Base-by-base conservation (phyloP, 2,888 invertebrate genomes). In the Macropis europaea region DNA sequence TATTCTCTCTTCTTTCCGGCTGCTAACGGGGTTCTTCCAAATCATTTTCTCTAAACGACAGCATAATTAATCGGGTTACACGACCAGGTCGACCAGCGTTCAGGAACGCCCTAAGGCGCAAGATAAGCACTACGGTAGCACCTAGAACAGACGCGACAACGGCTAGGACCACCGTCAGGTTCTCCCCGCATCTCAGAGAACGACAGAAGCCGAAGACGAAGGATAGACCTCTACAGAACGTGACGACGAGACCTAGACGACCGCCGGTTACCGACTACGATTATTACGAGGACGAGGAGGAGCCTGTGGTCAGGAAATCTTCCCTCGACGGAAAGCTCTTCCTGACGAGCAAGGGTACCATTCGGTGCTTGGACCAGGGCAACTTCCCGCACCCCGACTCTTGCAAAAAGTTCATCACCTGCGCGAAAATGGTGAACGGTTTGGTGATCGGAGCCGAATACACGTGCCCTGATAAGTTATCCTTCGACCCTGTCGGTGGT, bases 381-480 rank as follows among this genome's bases (percentile, higher is more conserved):
- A 97, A 96, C 89, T 97, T 97, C 90, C 95, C 97, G 0, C 97
- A 97, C 91, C 97, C 97, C 1, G 92, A 94, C 13, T 97, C 96
- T 0, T 97, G 97, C 90, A 95, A 95, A 90, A 97, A 97, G 90
- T 97, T 97, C 89, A 97, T 97, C 83, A 96, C 96, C 17, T 97
- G 97, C 90, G 96, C 97, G 24, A 93, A 93, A 88, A 94, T 95
- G 91, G 96, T 96, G 78, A 94, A 93, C 84, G 95, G 94, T 11
- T 93, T 93, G 13, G 93, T 96, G 1, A 90, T 95, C 0, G 97
- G 96, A 6, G 97, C 96, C 94, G 96, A 96, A 84, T 97, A 97
- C 90, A 94, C 96, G 11, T 97, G 97, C 87, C 97, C 97, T 0
- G 94, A 94, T 82, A 95, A 95, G 30, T 91, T 97, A 2, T 95